Conservation (phyloP, 1,140 invertebrate genomes). For the Oreohelix idahoensis region DNA sequence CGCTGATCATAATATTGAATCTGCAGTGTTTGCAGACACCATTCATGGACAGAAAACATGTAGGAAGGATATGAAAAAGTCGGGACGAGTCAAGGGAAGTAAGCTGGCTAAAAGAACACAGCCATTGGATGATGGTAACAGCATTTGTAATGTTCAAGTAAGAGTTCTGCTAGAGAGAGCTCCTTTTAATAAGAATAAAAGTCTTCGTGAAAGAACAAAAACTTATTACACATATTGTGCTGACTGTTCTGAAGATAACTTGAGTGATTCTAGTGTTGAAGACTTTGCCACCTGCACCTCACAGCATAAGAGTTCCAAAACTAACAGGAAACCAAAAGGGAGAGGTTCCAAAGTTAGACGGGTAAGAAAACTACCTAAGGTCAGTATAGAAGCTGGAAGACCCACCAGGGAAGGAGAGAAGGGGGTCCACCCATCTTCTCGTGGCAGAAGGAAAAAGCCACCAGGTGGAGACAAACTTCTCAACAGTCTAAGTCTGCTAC, state of each 20-base stretch:
- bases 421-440: neutral
- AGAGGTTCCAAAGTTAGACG: neutral
- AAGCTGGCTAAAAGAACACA: neutral
- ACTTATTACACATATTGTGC: neutral
- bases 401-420: neutral
- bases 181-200: neutral
- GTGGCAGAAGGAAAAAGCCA: constrained; percentile 26
- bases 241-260: neutral
- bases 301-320: neutral
- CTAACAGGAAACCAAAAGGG: neutral
- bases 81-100: neutral
- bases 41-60: neutral
- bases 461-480: constrained; percentile 52
- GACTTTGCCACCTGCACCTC: neutral
- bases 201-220: neutral
- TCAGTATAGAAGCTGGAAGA: neutral
- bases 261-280: constrained; percentile 8
- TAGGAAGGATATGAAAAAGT: neutral
- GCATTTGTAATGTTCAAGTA: constrained; percentile 17
- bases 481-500: constrained; percentile 63
- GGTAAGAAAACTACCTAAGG: neutral
- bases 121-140: neutral
- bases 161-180: neutral
- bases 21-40: neutral
- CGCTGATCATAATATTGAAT: neutral